Percentiles rank a stretch among this genome's conserved stretches.
These are phyloP conservation scores for Ctenomys sociabilis DNA, from an alignment of 2,113 vertebrate species.

Conservation along the genomic window DNA sequence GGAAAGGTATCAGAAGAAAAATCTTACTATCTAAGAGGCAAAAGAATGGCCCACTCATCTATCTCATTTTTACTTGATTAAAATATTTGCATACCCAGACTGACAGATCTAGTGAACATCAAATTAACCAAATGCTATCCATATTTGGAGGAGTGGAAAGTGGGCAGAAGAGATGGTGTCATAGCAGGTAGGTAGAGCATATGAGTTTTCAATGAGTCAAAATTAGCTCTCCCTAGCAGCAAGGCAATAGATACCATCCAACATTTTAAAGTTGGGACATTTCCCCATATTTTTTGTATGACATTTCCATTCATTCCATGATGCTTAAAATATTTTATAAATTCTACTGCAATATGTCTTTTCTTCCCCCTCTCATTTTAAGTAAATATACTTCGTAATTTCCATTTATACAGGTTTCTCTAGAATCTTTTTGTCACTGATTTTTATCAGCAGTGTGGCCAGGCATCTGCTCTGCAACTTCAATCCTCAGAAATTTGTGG, in stretches of 20 bases:
- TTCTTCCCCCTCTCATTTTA: background rate
- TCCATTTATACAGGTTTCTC: background rate
- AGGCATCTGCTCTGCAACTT: background rate
- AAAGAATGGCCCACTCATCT: background rate
- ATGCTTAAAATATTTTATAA: background rate
- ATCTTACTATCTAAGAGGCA: background rate
- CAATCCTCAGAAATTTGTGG: slow-evolving; percentile 3
- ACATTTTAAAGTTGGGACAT: background rate
- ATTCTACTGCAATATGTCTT: background rate
- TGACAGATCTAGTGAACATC: background rate
- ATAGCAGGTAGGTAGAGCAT: background rate
- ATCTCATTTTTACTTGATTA: background rate
- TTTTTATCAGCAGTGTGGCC: background rate
- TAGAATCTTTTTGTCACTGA: background rate
- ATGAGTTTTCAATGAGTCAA: slow-evolving; percentile 23
- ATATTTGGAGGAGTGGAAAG: background rate
- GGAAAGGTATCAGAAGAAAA: background rate
- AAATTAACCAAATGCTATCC: background rate
- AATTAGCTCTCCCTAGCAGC: background rate
- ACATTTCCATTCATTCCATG: background rate
- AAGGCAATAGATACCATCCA: background rate
- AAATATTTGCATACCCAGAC: background rate
- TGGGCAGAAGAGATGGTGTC: background rate
- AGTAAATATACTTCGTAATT: background rate
- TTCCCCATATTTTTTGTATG: background rate